Base-by-base conservation (phyloP, 2,113 vertebrate genomes). In the Collichthys lucidus region DNA sequence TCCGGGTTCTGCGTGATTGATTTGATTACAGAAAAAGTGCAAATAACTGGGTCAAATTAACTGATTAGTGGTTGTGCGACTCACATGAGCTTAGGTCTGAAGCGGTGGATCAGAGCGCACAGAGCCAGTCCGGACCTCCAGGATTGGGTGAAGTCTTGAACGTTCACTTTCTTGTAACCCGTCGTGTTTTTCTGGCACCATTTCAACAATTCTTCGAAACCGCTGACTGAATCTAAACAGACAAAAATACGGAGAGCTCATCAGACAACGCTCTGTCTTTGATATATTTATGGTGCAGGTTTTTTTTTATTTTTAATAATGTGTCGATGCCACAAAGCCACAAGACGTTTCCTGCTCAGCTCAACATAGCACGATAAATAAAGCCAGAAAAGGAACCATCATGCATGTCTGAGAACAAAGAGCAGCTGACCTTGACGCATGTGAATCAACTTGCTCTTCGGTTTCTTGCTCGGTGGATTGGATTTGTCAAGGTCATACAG, bases 181-280 rank as follows among this genome's bases (percentile, higher is more conserved):
- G 89, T 93, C 0, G 97, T 99, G 92, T 96, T 92, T 67, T 93
- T 93, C 94, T 96, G 96, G 91, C 97, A 98, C 98, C 98, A 99
- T 53, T 59, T 95, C 65, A 99, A 90, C 84, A 99, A 90, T 52
- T 96, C 96, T 16, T 96, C 95, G 7, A 90, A 94, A 53, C 95
- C 82, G 0, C 85, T 88, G 64, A 82, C 49, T 0, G 95, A 92
- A 69, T 95, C 95, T 86, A 69, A 61, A 19, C 15, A 22, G 4
- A 12, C 29, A 79, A 47, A 47, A 40, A 66, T 22, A 52, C 42
- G 79, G 2, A 55, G n/a, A 59, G 1, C 52, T 19, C 19, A 29
- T 72, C 16, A 75, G 24, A 52, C 11, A 16, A 4, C 5, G 4
- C 11, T 31, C 4, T 24, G 4, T 44, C 24, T 26, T 4, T 24